These are phyloP conservation scores for Elymnias hypermnestra DNA, from an alignment of 1,140 invertebrate genomes.

Conservation along the genomic window DNA sequence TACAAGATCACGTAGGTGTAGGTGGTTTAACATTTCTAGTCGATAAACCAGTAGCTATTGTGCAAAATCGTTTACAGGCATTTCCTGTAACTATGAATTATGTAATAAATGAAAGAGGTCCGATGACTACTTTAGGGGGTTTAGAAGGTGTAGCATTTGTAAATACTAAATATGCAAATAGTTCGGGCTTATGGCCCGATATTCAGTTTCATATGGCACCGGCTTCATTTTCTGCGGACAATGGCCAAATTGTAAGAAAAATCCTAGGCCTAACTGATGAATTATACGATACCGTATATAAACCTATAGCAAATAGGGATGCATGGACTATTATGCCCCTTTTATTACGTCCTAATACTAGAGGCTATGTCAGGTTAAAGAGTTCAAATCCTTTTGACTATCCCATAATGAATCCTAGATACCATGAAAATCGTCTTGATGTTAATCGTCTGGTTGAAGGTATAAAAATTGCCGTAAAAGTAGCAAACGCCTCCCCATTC, in stretches of 20 bases:
- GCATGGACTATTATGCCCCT: constrained; percentile 91
- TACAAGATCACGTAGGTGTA: constrained; percentile 90
- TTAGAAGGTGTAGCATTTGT: constrained; percentile 91
- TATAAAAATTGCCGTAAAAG: constrained; percentile 83
- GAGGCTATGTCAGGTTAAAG: constrained; percentile 85
- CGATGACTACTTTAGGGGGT: constrained; percentile 90
- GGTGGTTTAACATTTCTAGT: constrained; percentile 88
- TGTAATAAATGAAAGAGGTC: constrained; percentile 84
- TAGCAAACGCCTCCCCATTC: constrained; percentile 86
- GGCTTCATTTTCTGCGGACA: constrained; percentile 88
- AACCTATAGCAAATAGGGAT: constrained; percentile 85
- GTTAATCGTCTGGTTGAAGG: constrained; percentile 88
- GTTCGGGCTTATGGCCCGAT: constrained; percentile 85
- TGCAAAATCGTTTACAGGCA: constrained; percentile 83
- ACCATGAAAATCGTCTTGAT: constrained; percentile 87
- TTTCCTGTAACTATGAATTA: constrained; percentile 88
- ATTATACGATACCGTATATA: constrained; percentile 86
- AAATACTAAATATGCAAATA: constrained; percentile 88
- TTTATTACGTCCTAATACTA: constrained; percentile 86
- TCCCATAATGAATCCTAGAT: constrained; percentile 93
- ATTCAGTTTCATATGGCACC: constrained; percentile 93
- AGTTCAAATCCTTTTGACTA: constrained; percentile 89
- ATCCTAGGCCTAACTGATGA: constrained; percentile 89
- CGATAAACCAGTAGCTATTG: constrained; percentile 86
- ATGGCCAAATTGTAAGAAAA: constrained; percentile 84